Evolutionary conservation across 2,113 vertebrate species (phyloP).

Genomic region (Naja naja): DNA sequence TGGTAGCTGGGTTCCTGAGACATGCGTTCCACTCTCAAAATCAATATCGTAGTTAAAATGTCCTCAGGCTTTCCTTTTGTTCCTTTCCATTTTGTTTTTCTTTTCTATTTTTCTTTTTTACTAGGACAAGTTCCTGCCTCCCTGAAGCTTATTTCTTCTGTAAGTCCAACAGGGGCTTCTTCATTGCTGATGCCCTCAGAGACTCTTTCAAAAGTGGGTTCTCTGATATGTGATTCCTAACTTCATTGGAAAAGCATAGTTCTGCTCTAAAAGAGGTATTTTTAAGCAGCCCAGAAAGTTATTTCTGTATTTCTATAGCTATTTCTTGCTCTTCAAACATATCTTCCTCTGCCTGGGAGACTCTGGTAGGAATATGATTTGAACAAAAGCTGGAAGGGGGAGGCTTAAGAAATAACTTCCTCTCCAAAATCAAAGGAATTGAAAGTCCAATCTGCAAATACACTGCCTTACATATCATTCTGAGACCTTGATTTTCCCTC

Average conservation of each 20-base stretch:
- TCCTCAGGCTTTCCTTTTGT: conserved; percentile 24
- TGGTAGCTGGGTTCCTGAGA: not conserved
- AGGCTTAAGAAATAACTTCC: not conserved
- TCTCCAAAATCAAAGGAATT: not conserved
- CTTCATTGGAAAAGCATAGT: not conserved
- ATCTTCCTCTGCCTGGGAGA: not conserved
- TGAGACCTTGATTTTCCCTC: not conserved
- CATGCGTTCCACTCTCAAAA: conserved; percentile 40
- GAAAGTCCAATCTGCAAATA: not conserved
- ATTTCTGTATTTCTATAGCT: not conserved
- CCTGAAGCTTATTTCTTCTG: not conserved
- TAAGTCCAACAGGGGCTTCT: not conserved
- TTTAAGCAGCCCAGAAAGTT: not conserved
- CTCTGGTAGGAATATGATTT: not conserved
- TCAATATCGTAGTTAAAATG: conserved; percentile 30
- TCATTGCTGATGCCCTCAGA: not conserved
- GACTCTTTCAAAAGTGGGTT: no score
- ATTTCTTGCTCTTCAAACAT: not conserved
- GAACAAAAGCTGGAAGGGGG: not conserved
- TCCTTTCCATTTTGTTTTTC: not conserved
- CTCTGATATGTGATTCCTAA: not conserved
- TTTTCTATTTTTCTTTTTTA: rapidly evolving
- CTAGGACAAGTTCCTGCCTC: not conserved
- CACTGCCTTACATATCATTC: not conserved
- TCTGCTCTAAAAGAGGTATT: not conserved